Evolutionary conservation across 2,797 vertebrate species (phyloP), one percentile per base, ranked within the genome.

Genomic region (Pteronotus mesoamericanus): DNA sequence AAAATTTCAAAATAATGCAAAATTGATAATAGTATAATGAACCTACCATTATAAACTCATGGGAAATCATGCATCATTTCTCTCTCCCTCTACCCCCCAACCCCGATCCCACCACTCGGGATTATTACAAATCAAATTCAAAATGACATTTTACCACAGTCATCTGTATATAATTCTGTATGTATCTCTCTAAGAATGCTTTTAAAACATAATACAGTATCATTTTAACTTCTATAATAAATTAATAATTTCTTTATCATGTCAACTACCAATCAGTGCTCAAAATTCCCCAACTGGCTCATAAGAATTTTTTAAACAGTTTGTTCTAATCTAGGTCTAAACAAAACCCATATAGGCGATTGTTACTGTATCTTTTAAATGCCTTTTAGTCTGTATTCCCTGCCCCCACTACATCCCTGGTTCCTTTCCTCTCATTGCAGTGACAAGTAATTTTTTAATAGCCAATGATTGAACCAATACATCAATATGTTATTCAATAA

Each of bases 241-340:
- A 53, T 29, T 26, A 89, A 85, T 86, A 79, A 90, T 61, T 94
- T 91, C 42, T 89, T 86, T 93, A 75, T 61, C 92, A 89, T 1
- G 91, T 72, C 32, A 75, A 75, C 69, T 59, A 84, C 21, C 80
- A 77, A 71, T 75, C 24, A 82, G 11, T 74, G 48, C 22, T 87
- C 26, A 84, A 46, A 87, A 91, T 51, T 86, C n/a, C 69, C 48
- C 59, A 91, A 32, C 61, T 64, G 32, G 64, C 32, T n/a, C 32
- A 16, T 64, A n/a, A 64, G 61, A 64, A 64, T 64, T 64, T 64
- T 64, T n/a, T 64, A n/a, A n/a, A 88, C 5, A 53, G 37, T 39
- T n/a, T 77, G 42, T 53, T 89, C 64, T 55, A 80, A 86, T 72
- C 15, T 69, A 93, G 48, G 83, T n/a, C 34, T 88, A 86, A 91